phyloP scores from a whole-genome alignment of 1,140 invertebrate species.

The Charaxes varanes region DNA sequence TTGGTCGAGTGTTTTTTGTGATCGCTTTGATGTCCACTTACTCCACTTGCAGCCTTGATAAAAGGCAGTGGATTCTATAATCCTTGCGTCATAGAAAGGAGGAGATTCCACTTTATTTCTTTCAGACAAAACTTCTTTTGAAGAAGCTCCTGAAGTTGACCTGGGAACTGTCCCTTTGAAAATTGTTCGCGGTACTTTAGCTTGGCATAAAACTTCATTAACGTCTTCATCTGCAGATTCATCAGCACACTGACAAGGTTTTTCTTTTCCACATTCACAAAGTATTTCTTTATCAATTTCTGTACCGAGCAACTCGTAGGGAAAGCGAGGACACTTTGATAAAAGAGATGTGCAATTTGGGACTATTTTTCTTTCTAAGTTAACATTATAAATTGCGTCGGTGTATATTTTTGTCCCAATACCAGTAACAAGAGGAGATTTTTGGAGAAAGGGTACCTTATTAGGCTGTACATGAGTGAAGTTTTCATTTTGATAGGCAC shows the following conservation, averaged over 20 bases:
- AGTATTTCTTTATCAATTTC: constrained; percentile 38
- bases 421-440: constrained; percentile 25
- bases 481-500: constrained; percentile 36
- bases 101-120: constrained; percentile 26
- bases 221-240: constrained; percentile 27
- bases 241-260: constrained; percentile 36
- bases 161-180: constrained; percentile 37
- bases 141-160: constrained; percentile 16
- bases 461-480: constrained; percentile 21
- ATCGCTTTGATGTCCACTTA: constrained; percentile 33
- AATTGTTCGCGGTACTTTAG: constrained; percentile 30
- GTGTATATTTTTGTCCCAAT: constrained; percentile 34
- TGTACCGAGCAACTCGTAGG: constrained; percentile 36
- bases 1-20: constrained; percentile 8
- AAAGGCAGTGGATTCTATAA: constrained; percentile 39
- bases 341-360: constrained; percentile 38
- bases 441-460: constrained; percentile 43
- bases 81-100: constrained; percentile 40
- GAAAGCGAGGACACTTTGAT: constrained; percentile 46
- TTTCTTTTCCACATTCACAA: constrained; percentile 40
- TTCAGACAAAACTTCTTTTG: constrained; percentile 24
- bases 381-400: constrained; percentile 34
- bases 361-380: constrained; percentile 25
- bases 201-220: constrained; percentile 31
- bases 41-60: constrained; percentile 63